A percentile compares a stretch with the other conserved stretches of the same genome.
Conservation (phyloP, 2,113 vertebrate species). For the Oreochromis spilurus region DNA sequence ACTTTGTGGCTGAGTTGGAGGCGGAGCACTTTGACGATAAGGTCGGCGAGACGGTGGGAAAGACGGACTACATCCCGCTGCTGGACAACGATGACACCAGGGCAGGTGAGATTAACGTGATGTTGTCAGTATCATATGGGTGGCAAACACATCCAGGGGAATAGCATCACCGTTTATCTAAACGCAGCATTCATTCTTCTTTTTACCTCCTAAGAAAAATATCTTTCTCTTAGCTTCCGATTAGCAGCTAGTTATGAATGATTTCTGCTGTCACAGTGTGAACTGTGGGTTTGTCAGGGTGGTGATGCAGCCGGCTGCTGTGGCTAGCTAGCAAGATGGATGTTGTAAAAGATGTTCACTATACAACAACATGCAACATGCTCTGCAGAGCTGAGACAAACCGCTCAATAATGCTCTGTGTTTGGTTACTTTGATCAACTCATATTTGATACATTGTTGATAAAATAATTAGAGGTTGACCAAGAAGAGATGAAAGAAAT, state of each 20-base stretch:
- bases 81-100: conserved; percentile 77
- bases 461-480: neutral
- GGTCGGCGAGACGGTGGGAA: conserved; percentile 88
- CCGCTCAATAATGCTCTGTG: neutral
- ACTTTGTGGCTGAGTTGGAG: conserved; percentile 88
- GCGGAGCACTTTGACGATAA: conserved; percentile 85
- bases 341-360: neutral
- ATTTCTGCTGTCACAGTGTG: neutral
- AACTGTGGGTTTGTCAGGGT: neutral
- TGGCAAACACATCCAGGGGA: neutral
- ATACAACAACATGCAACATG: neutral
- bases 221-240: neutral
- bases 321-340: neutral
- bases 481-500: neutral
- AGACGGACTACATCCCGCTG: conserved; percentile 87
- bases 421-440: neutral
- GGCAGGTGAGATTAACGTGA: conserved; percentile 49
- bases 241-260: neutral
- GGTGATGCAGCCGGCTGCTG: no score
- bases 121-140: accelerated
- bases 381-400: neutral
- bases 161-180: neutral
- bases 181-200: neutral
- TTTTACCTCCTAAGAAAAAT: neutral
- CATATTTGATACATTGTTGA: accelerated